These are phyloP conservation scores for Mustelus asterias DNA, from an alignment of 2,113 vertebrate genomes.

Conservation along the genomic window DNA sequence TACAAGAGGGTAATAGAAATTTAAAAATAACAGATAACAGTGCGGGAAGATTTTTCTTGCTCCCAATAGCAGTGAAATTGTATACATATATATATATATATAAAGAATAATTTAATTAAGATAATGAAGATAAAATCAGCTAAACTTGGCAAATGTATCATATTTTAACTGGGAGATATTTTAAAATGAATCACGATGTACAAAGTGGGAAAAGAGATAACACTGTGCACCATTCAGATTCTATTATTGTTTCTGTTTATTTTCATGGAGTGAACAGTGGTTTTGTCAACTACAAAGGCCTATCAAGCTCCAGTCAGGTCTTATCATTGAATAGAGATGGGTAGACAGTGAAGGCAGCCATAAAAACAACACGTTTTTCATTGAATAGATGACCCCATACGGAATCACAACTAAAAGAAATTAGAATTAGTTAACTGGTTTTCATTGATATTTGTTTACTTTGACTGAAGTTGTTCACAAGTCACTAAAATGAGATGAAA, in stretches of 20 bases:
- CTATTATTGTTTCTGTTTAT: not conserved
- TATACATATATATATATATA: not conserved
- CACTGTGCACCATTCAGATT: not conserved
- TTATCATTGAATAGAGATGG: not conserved
- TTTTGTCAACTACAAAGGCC: not conserved
- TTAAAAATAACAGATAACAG: not conserved
- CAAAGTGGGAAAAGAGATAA: not conserved
- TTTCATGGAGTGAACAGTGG: not conserved
- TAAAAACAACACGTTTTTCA: not conserved
- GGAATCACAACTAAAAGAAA: not conserved
- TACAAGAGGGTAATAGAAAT: not conserved
- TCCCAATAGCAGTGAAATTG: not conserved
- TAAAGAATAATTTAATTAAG: not conserved
- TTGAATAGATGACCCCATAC: not conserved
- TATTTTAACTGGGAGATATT: not conserved
- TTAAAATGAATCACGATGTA: not conserved
- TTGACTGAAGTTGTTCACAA: not conserved
- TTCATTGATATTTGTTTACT: not conserved
- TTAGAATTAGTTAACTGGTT: not conserved
- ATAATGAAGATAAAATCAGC: not conserved
- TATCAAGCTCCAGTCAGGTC: not conserved
- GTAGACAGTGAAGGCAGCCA: not conserved
- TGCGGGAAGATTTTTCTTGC: not conserved
- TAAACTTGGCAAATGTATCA: not conserved
- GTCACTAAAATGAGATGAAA: not conserved